Evolutionary conservation across 2,797 vertebrate species (phyloP), one percentile per base, ranked within the genome.

Genomic region (Graptemys geographica): DNA sequence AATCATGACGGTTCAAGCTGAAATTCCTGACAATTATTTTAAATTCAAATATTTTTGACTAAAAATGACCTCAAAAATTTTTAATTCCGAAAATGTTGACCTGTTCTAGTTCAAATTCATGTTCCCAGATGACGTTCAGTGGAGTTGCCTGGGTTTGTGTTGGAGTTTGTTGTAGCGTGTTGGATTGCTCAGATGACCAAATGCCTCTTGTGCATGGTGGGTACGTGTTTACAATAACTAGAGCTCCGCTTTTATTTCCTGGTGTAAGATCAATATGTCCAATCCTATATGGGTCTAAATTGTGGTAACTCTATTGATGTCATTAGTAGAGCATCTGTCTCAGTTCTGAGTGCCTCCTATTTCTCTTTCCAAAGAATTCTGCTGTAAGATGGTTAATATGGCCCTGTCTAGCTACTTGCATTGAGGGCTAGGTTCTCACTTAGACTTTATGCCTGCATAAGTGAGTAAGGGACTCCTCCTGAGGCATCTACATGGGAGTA

Each of bases 351-450:
- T 69, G 5, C n/a, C 18, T 37, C 65, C 18, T 69, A 11, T 37
- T 69, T 49, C 44, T 76, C 72, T 93, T 89, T 18, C 21, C 4
- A 0, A 0, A 4, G 21, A 55, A 8, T 52, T 76, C 2, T 83
- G 52, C 31, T 55, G 49, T 28, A n/a, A 87, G 18, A 5, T 84
- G 79, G 8, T 37, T 2, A 2, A 52, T 62, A n/a, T 49, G 33
- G 59, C 31, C 33, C n/a, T 79, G 79, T 79, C 62, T 49, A 74
- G 69, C 84, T 83, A 33, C 69, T 37, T 41, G n/a, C 69, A 23
- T 41, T 23, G 37, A 72, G 69, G n/a, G 69, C 69, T 41, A 12
- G 21, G 69, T 72, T 72, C n/a, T 69, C 53, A 94, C 69, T 41
- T 3, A 31, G 74, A 21, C 87, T 11, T 18, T 27, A 23, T 94